phyloP scores from a whole-genome alignment of 2,888 invertebrate genomes.

The Pyrocoelia pectoralis region DNA sequence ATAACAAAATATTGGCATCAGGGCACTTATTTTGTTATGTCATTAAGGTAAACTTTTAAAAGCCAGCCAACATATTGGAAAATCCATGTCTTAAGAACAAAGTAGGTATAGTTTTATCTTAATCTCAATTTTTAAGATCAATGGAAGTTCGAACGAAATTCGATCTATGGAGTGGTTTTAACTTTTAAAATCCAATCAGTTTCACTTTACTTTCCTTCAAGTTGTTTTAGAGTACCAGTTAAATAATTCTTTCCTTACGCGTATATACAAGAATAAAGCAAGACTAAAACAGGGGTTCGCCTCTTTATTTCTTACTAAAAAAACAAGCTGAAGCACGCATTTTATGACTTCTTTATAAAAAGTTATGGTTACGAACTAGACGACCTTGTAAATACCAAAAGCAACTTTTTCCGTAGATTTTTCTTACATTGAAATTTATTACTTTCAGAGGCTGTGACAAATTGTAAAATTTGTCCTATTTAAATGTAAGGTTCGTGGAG shows the following conservation, averaged over 20 bases:
- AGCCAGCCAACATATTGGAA: background rate
- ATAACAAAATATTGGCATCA: background rate
- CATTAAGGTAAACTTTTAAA: slow-evolving; percentile 2
- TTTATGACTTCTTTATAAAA: slow-evolving; percentile 23
- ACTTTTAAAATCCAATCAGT: slow-evolving; percentile 35
- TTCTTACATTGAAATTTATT: slow-evolving; percentile 34
- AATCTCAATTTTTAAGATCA: slow-evolving; percentile 24
- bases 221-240: slow-evolving; percentile 17
- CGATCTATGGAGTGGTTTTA: slow-evolving; percentile 29
- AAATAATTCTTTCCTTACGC: slow-evolving; percentile 17
- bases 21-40: slow-evolving; percentile 1
- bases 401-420: slow-evolving; percentile 28
- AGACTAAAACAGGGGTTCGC: slow-evolving; percentile 11
- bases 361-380: slow-evolving; percentile 21
- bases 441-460: slow-evolving; percentile 33
- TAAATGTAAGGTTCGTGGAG: background rate
- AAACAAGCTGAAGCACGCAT: slow-evolving; percentile 15
- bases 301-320: slow-evolving; percentile 2
- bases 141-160: slow-evolving; percentile 24
- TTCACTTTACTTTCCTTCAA: slow-evolving; percentile 19
- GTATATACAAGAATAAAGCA: too few relatives aligned
- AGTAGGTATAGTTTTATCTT: slow-evolving; percentile 4
- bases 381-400: slow-evolving; percentile 35
- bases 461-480: slow-evolving; percentile 22
- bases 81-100: background rate